Evolutionary conservation across 2,797 vertebrate genomes (phyloP), one percentile per base, ranked within the genome.

Genomic region (Scomberomorus guttatus): DNA sequence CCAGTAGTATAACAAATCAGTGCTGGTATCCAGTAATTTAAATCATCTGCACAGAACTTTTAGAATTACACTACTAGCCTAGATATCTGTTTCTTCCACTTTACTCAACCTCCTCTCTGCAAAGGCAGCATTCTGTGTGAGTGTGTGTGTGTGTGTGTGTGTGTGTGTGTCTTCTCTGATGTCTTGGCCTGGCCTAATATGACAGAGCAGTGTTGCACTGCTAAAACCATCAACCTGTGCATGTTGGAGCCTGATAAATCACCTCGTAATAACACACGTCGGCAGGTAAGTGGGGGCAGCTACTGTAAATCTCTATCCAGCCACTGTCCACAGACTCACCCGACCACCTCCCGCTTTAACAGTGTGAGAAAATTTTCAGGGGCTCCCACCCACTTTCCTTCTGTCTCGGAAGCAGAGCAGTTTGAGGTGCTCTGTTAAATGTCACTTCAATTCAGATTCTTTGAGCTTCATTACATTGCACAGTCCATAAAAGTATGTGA

Each of bases 231-330:
- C 87, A 92, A 81, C 64, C 42, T 67, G 29, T 55, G 52, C 67
- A 64, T 66, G 73, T 70, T 34, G 32, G 50, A 72, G 73, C 25
- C 87, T 46, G 77, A 90, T 93, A 90, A 94, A 92, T 92, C 85
- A 89, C 60, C 69, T 78, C 87, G 79, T 90, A 90, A 92, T 92
- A 92, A 90, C 86, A 92, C 77, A 90, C 77, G 63, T 92, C 93
- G 90, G 87, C 85, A 90, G 83, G 87, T 90, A 79, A 85, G 69
- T 69, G 70, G 59, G 55, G 83, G 67, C 67, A 56, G 79, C 90
- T 87, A 78, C 87, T 59, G 80, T 93, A 88, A 92, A 93, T 92
- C 89, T 88, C 76, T 70, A 25, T 77, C 67, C 50, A 4, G 52
- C 24, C 60, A 71, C 60, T 42, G 66, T 83, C 79, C 84, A 51